phyloP scores from a whole-genome alignment of 2,113 vertebrate species.

The Eurypyga helias region DNA sequence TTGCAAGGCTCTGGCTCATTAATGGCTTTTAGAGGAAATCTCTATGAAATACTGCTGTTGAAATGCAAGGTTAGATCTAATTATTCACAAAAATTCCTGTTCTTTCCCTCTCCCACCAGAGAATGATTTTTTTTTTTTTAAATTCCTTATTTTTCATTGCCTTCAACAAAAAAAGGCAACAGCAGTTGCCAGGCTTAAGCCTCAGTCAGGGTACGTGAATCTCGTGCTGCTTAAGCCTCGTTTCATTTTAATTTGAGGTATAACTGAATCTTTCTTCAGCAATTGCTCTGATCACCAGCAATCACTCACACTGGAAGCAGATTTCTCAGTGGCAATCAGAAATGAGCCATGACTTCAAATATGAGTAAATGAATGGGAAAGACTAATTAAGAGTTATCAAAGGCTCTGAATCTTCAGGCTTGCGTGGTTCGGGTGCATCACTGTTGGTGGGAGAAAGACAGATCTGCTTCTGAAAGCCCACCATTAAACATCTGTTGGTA shows the following conservation, averaged over 20 bases:
- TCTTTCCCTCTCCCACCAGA: background rate
- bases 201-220: fast-evolving
- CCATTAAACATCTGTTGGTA: background rate
- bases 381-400: background rate
- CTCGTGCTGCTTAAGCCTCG: background rate
- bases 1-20: background rate
- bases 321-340: background rate
- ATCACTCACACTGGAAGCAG: background rate
- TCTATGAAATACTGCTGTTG: background rate
- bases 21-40: background rate
- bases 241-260: background rate
- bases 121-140: background rate
- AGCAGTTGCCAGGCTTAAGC: background rate
- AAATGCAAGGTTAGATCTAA: background rate
- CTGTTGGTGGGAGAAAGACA: background rate
- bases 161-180: background rate
- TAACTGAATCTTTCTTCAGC: background rate
- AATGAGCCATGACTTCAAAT: background rate
- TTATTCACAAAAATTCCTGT: background rate
- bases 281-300: background rate
- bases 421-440: background rate
- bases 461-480: background rate
- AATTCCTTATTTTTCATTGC: background rate
- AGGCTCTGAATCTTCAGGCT: background rate
- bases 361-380: background rate